These are phyloP conservation scores for Hyperoplus lanceolatus DNA, from an alignment of 2,797 vertebrate genomes.

Conservation along the genomic window DNA sequence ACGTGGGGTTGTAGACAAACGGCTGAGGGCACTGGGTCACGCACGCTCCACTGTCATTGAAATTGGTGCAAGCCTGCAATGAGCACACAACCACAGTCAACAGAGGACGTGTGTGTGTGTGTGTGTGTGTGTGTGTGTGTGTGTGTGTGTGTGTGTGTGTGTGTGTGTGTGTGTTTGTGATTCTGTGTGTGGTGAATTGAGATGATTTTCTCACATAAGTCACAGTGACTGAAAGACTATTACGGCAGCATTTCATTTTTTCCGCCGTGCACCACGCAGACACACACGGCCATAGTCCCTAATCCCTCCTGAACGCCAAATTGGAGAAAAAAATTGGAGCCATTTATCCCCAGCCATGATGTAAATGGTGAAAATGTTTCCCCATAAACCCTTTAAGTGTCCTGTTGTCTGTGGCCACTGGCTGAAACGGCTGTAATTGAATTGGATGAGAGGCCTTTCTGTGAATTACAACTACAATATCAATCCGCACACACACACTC, in stretches of 20 bases:
- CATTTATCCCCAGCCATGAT: slow-evolving; percentile 74
- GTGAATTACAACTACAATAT: slow-evolving; percentile 81
- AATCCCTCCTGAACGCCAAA: slow-evolving; percentile 49
- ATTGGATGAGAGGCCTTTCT: slow-evolving; percentile 67
- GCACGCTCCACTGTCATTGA: slow-evolving; percentile 97
- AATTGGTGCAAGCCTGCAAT: slow-evolving; percentile 90
- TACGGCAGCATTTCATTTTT: slow-evolving; percentile 73
- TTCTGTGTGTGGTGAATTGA: not conserved
- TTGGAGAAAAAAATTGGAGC: slow-evolving; percentile 73
- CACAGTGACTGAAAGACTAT: slow-evolving; percentile 44
- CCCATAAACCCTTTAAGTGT: slow-evolving; percentile 80
- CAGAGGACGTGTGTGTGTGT: slow-evolving; percentile 9
- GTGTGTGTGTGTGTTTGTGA: too few species aligned
- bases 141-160: too few species aligned
- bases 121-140: too few species aligned
- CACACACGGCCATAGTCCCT: slow-evolving; percentile 15
- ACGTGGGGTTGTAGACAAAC: slow-evolving; percentile 96
- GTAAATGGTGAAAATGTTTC: slow-evolving; percentile 77
- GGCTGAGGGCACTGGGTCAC: slow-evolving; percentile 97
- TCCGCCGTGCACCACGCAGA: not conserved
- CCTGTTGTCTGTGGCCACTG: slow-evolving; percentile 60
- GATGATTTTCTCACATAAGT: slow-evolving; percentile 36
- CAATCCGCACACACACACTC: not conserved
- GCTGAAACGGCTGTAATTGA: slow-evolving; percentile 75
- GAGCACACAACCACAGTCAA: slow-evolving; percentile 3